Base-by-base conservation (phyloP, 2,888 invertebrate genomes). In the Blomia tropicalis region DNA sequence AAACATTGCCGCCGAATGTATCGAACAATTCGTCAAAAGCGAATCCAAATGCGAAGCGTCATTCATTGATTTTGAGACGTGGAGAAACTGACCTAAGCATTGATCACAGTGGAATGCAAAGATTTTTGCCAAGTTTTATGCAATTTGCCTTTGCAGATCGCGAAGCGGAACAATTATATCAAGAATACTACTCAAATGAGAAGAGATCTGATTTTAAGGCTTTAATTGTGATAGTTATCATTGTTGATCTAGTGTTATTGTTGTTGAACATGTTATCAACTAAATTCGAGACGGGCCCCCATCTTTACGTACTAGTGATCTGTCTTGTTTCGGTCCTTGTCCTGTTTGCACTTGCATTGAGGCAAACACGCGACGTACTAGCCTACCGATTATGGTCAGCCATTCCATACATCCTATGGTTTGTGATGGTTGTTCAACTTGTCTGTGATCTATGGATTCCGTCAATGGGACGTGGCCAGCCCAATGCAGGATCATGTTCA, bases 121-220 rank as follows among this genome's bases (percentile, higher is more conserved):
- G 69, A 7, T 68, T 65, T 47, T 63, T 69, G 1, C 69, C 69
- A 0, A 64, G 62, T 19, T 69, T 66, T 53, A 64, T 77, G 43
- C 75, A 74, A 66, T 73, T 77, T 60, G 77, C 78, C 51, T 81
- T 81, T 71, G 75, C 79, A 36, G 81, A 81, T 70, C 76, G 79
- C 7, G 79, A 82, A 59, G 75, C 84, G 67, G 83, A 84, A 71
- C 79, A 79, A 69, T 77, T 84, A 4, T 85, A 84, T 72, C 82
- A 82, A 68, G 81, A 80, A 66, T 84, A 84, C 73, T 81, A 82
- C 69, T 77, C 81, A 53, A 81, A 83, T 70, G 84, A 84, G 72
- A 81, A 83, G 69, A 78, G 83, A 56, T 79, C 81, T 54, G 84
- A 83, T 32, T 75, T 84, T 47, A 80, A 81, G 44, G 63, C 66